A percentile compares a stretch with the other conserved stretches of the same genome.
These are phyloP conservation scores for Taphrorychus bicolor DNA, from an alignment of 2,888 invertebrate species.

Conservation along the genomic window DNA sequence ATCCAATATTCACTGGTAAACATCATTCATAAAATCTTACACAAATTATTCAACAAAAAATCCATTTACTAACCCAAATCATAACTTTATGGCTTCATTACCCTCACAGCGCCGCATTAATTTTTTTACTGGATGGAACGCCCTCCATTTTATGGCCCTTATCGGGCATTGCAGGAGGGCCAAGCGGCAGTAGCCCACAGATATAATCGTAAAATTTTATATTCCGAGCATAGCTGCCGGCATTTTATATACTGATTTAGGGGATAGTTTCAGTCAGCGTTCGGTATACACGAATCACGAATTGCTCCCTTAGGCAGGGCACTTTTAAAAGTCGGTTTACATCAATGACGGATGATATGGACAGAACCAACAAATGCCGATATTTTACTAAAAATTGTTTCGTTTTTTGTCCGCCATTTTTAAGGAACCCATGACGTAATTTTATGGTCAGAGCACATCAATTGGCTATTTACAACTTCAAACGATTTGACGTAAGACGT, in stretches of 20 bases:
- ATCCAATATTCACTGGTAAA: no score
- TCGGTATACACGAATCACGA: no score
- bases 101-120: not conserved
- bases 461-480: no score
- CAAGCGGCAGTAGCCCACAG: not conserved
- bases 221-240: not conserved
- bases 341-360: no score
- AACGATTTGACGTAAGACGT: no score
- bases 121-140: not conserved
- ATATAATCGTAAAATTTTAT: constrained; percentile 18
- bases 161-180: constrained; percentile 11
- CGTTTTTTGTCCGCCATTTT: no score
- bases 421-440: no score
- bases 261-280: not conserved
- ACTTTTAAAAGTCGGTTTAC: no score
- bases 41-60: not conserved
- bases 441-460: no score
- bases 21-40: not conserved
- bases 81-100: constrained; percentile 15
- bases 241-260: constrained; percentile 3
- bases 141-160: constrained; percentile 8
- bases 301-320: no score
- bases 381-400: no score
- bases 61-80: not conserved
- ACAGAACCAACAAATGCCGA: no score